Evolutionary conservation across 2,113 vertebrate species (phyloP), one percentile per base, ranked within the genome.

Genomic region (Xenopus laevis): DNA sequence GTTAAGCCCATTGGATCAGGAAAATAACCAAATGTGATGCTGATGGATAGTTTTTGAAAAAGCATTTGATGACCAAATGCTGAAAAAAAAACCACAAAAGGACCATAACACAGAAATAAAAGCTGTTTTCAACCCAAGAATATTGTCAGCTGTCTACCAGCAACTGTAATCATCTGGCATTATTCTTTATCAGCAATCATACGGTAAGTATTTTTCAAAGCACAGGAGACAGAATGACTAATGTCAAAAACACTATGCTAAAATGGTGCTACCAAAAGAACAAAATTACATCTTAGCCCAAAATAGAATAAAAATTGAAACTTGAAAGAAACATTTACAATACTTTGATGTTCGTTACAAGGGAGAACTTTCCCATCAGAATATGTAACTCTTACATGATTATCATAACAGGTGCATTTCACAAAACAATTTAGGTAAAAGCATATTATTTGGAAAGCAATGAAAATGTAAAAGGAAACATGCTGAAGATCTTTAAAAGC

Each of bases 281-380:
- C 66, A 76, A 76, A 75, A 76, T 76, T 69, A 70, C 47, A 77
- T 64, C 33, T 77, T 57, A 70, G 59, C 20, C 33, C 18, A 63
- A 77, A 73, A 69, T 21, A 10, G 16, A 21, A 27, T 27, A 44
- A 53, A 55, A 53, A 61, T 3, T 27, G 23, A 40, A 40, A 40
- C 33, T 68, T 44, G 44, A 69, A 69, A 23, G 21, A 27, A 45
- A 45, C 27, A 69, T 69, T 69, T 63, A 64, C 59, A 75, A 45
- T 50, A 45, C 47, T 75, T 27, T 52, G 67, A 55, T 18, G 52
- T 23, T 60, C 18, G 55, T 50, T 60, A 27, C 21, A 68, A 68
- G 58, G 52, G 52, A 75, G 57, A 62, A 68, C 55, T 27, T 59
- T 15, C 17, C 46, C 23, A 44, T 23, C 15, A 5, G 45, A 53